Evolutionary conservation across 2,888 invertebrate species (phyloP).

Genomic region (Bedellia somnulentella): DNA sequence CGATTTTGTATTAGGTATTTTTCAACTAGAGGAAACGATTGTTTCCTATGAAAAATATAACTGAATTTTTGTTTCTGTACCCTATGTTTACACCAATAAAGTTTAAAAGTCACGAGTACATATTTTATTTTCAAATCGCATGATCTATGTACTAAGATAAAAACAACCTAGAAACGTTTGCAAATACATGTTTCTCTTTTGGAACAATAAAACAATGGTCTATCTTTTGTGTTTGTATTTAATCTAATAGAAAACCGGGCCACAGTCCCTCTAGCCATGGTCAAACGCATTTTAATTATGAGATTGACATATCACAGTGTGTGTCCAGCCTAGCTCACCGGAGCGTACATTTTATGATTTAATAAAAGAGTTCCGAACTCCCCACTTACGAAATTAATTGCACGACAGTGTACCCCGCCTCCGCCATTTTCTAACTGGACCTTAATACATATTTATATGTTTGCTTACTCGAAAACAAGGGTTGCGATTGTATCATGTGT

Average conservation of each 20-base stretch:
- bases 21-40: too few species aligned
- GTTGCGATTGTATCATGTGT: conserved; percentile 22
- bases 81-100: too few species aligned
- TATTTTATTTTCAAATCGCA: neutral
- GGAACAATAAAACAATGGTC: too few species aligned
- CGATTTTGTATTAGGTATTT: too few species aligned
- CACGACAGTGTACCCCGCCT: conserved; percentile 17
- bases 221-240: too few species aligned
- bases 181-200: neutral
- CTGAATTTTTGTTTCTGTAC: too few species aligned
- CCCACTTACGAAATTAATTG: conserved; percentile 43
- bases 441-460: conserved; percentile 55
- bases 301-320: conserved; percentile 52
- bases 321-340: conserved; percentile 18
- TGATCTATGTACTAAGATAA: neutral
- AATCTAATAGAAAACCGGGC: conserved; percentile 2
- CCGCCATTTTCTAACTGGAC: conserved; percentile 28
- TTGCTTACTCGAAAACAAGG: conserved; percentile 31
- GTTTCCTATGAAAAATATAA: too few species aligned
- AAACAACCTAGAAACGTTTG: neutral
- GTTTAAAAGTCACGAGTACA: neutral
- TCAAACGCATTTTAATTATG: conserved; percentile 59
- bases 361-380: conserved; percentile 45
- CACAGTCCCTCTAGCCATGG: conserved; percentile 29
- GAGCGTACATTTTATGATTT: conserved; percentile 44